Conservation (phyloP, 2,797 vertebrate genomes). For the Syngnathus rostellatus region DNA sequence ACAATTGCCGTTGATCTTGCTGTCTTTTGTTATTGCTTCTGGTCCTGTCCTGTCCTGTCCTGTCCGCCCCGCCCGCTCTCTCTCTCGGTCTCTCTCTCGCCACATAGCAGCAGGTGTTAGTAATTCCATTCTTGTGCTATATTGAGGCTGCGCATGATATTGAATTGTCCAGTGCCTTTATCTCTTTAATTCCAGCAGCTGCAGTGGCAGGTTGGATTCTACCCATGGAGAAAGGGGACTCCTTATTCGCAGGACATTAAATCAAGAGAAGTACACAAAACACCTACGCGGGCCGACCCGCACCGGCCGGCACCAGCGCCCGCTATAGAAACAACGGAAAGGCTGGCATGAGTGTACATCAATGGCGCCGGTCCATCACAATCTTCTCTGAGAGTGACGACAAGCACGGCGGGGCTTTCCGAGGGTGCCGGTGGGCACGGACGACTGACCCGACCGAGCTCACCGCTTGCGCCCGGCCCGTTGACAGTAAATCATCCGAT, state of each 20-base stretch:
- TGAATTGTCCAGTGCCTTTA: background rate
- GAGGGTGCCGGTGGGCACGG: conserved; percentile 57
- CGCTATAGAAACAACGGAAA: background rate
- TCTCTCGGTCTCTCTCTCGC: background rate
- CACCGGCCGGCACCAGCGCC: background rate
- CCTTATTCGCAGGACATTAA: background rate
- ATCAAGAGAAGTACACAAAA: background rate
- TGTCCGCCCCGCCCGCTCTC: no score
- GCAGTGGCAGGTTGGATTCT: background rate
- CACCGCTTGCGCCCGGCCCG: conserved; percentile 62
- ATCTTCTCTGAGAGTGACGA: background rate
- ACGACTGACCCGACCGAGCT: conserved; percentile 68
- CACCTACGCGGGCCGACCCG: no score
- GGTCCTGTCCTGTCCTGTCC: background rate
- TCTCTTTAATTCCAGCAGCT: background rate
- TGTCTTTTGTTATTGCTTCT: background rate
- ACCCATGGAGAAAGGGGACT: background rate
- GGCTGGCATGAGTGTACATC: background rate
- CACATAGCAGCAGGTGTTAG: background rate
- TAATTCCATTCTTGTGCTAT: background rate
- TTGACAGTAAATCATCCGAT: conserved; percentile 74
- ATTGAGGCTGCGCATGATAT: background rate
- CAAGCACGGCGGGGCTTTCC: conserved; percentile 24
- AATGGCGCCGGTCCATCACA: background rate
- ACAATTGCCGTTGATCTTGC: background rate